Evolutionary conservation across 2,113 vertebrate species (phyloP), one percentile per base, ranked within the genome.

Genomic region (Lophius piscatorius): DNA sequence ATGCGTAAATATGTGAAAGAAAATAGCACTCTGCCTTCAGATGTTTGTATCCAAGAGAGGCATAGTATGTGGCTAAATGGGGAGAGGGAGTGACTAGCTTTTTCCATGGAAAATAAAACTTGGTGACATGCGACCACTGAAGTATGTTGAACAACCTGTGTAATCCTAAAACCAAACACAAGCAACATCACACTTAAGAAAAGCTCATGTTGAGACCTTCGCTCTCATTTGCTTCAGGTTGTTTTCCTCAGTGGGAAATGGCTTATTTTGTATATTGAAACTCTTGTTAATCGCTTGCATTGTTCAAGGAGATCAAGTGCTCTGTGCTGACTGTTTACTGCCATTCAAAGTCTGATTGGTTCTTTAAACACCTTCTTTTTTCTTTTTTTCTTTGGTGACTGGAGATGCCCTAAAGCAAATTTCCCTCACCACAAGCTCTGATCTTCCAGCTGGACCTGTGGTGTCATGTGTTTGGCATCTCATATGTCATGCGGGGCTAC

Each of bases 241-340:
- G 41, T 70, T 78, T 80, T 62, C 55, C 44, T 17, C 58, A 28
- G 52, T 18, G 56, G 46, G 24, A 78, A 63, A 41, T 41, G 36
- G 45, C 4, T 47, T 49, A 40, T 34, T 42, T 73, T 83, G 78
- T 87, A 55, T 81, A 71, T 68, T 80, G 74, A 69, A 49, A 55
- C 76, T 52, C 34, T 49, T 81, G 78, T 78, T 88, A 81, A 85
- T 78, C 77, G 69, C 74, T 51, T 62, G 21, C 40, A 69, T 84
- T 84, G 85, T 86, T 82, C 17, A 4, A 10, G 63, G 39, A 17
- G 73, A 85, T 85, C 73, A 84, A 78, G 73, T 24, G 12, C 75
- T 70, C 54, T 46, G 42, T 67, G 31, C 36, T 75, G 56, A 52
- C 38, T 76, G 80, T 76, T 74, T 79, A 76, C 63, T 85, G 56